Evolutionary conservation across 2,113 vertebrate genomes (phyloP), one percentile per base, ranked within the genome.

Genomic region (Hoplias malabaricus): DNA sequence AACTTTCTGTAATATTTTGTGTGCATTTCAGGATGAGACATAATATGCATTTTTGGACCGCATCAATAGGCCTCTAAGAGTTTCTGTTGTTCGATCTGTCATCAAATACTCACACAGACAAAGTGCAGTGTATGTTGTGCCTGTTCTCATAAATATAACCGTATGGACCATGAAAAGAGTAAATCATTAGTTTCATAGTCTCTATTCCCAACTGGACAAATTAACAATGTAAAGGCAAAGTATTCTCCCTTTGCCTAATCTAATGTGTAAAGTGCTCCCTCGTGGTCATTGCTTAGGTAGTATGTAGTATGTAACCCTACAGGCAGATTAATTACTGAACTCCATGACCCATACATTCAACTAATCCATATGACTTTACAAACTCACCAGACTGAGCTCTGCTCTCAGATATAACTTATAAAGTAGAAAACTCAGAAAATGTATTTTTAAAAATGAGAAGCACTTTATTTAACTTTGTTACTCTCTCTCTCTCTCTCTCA

Each of bases 221-320:
- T 36, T 53, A 2, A 1, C 48, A 53, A 3, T 48, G 21, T 53
- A 21, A 16, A 27, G 31, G 33, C 2, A 16, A 9, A 62, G 21
- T 46, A 48, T 36, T 63, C 11, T 33, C 12, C 7, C 14, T 63
- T 14, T 61, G 4, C 23, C 16, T 13, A 27, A 33, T 72, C 21
- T 72, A 38, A 25, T 68, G 25, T 68, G 43, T 38, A 14, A 53
- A 36, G 33, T 71, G 69, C 21, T 71, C 56, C 25, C 13, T 56
- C 21, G 23, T 5, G 5, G 5, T 21, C 16, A 36, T n/a, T 33
- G 9, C 16, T 31, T 33, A 27, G 33, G n/a, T 23, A 48, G 11
- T 23, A 43, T n/a, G 46, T 36, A 53, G n/a, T 13, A 56, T 56
- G 33, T 40, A 10, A 33, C 59, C 59, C 59, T 63, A 63, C 31